Base-by-base conservation (phyloP, 2,888 invertebrate genomes). In the Netelia virgata region DNA sequence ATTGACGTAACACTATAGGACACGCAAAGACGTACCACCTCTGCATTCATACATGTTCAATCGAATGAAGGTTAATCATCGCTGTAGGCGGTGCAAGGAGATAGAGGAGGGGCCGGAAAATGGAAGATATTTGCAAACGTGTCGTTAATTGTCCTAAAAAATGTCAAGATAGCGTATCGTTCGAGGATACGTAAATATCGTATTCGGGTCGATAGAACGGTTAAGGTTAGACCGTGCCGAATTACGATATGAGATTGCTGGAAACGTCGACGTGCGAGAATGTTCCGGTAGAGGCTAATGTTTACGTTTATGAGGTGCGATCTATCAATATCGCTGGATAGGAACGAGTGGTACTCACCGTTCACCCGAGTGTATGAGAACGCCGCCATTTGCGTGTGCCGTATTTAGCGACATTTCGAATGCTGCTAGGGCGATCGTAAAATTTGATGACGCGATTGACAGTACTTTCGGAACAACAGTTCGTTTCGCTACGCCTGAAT, bases 341-440 rank as follows among this genome's bases (percentile, higher is more conserved):
- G 1, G 55, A 43, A 28, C 10, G 11, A 23, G 36, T 59, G 66
- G 14, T 10, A 96, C 97, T 96, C 96, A 99, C 99, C 97, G 96
- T 96, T 99, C 99, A 90, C 99, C 98, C 87, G 97, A 96, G 93
- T 98, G 99, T 91, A 99, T 98, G 78, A 99, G 95, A 57, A 99
- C 98, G 70, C 99, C 98, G 85, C 97, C 97, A 92, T 98, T 97
- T 76, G 98, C 97, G 94, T 99, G 99, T 75, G 99, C 98, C 86
- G 98, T 98, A 94, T 99, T 99, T 87, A 99, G 94, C 88, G 99
- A 98, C 99, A 99, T 99, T 92, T 94, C 53, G 20, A 43, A 68
- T 80, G 73, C 43, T 41, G 66, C 20, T 41, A 57, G 66, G 28
- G 72, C 41, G 10, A 59, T 20, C 16, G 20, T 28, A 59, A 16